Evolutionary conservation across 2,888 invertebrate genomes (phyloP), one percentile per base, ranked within the genome.

Genomic region (Amiota communis): DNA sequence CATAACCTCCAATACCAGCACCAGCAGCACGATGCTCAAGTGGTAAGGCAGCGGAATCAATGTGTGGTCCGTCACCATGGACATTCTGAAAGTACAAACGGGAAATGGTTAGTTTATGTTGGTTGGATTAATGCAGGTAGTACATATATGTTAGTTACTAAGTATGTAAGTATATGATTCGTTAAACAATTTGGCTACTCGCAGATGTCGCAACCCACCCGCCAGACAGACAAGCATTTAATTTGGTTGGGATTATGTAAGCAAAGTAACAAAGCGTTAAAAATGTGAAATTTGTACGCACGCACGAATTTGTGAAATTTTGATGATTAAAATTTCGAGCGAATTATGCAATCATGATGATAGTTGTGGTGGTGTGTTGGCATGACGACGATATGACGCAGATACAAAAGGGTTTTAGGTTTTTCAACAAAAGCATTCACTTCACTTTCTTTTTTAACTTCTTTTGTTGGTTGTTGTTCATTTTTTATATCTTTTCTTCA

Each of bases 11-110:
- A 6, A 13, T 11, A 11, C 94, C 61, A 13, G 51, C 51, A 20
- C 51, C 20, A 11, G 11, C 83, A 63, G 93, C 93, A 89, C 95
- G 92, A 90, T 95, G 95, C 90, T 95, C 95, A 84, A 95, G 89
- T 64, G 96, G 96, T 83, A 96, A 89, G 65, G 95, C 93, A 72
- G 95, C 95, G 76, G 95, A 95, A 88, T 95, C 95, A 80, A 94
- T 92, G 80, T 93, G 90, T 77, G 95, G 94, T 77, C 95, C 94
- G 88, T 95, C 95, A 90, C 94, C 93, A 90, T 91, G 91, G 88
- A 93, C 94, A 91, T 93, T 93, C 95, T 95, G 92, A 74, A 23
- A 63, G 70, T 2, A 49, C 6, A 2, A 71, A 6, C 48, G 17
- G 64, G 49, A 20, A 61, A 10, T 47, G 36, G 15, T 15, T 15